These are phyloP conservation scores for Cottus gobio DNA, from an alignment of 2,113 vertebrate genomes.

Conservation along the genomic window DNA sequence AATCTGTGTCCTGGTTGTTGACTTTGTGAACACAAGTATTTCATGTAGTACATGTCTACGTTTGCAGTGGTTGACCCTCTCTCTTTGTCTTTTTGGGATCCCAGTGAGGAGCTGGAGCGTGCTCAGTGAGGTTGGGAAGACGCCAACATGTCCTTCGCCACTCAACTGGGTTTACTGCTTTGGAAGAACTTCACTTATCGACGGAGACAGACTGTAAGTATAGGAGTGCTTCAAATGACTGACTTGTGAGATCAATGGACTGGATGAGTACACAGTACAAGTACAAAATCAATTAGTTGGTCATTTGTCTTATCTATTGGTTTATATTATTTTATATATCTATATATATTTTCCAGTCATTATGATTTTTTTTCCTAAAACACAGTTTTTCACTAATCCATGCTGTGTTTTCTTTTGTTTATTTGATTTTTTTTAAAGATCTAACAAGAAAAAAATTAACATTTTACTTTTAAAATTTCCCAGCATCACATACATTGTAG, in stretches of 20 bases:
- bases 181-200: constrained; percentile 99
- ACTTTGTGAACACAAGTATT: background rate
- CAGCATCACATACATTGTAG: background rate
- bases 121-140: constrained; percentile 75
- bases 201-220: constrained; percentile 95
- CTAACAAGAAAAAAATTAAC: background rate
- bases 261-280: background rate
- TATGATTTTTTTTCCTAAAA: no score
- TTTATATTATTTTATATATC: background rate
- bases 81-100: constrained; percentile 43
- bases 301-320: background rate
- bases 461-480: background rate
- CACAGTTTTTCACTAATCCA: background rate
- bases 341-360: no score
- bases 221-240: background rate
- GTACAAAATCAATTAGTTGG: background rate
- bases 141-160: constrained; percentile 90
- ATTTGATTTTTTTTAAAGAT: background rate
- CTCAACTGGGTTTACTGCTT: constrained; percentile 93
- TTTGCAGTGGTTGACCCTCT: constrained; percentile 20
- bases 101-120: constrained; percentile 84
- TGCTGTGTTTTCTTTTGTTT: background rate
- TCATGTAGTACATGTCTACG: background rate
- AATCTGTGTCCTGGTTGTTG: background rate
- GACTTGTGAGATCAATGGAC: background rate